A percentile compares a stretch with the other conserved stretches of the same genome.
phyloP scores from a whole-genome alignment of 2,888 invertebrate species.

The Suillia variegata region DNA sequence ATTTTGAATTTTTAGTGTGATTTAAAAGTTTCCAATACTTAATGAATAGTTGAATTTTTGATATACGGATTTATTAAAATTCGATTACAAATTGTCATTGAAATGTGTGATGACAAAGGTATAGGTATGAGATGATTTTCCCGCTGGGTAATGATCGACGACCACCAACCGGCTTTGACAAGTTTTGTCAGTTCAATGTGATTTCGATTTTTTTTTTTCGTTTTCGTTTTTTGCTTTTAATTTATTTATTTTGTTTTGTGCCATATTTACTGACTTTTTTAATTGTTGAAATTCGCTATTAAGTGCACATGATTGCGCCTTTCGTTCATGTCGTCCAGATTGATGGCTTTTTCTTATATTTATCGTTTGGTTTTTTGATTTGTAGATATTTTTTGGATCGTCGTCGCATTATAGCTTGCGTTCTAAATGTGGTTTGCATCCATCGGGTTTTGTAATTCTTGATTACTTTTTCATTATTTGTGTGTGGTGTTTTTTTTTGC shows the following conservation, averaged over 20 bases:
- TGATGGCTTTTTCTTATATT: conserved; percentile 20
- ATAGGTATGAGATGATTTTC: too few species aligned
- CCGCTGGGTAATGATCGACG: too few species aligned
- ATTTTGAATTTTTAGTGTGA: too few species aligned
- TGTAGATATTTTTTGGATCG: neutral
- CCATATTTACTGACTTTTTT: conserved; percentile 2
- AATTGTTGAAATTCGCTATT: neutral
- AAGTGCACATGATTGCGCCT: neutral
- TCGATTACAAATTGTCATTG: too few species aligned
- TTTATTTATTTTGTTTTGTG: neutral
- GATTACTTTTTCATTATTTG: conserved; percentile 14
- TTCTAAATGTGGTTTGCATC: conserved; percentile 6
- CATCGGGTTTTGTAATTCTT: conserved; percentile 19
- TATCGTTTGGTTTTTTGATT: neutral
- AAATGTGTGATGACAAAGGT: too few species aligned
- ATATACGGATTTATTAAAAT: too few species aligned
- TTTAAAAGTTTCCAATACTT: too few species aligned
- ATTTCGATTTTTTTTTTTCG: conserved; percentile 1
- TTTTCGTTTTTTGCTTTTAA: neutral
- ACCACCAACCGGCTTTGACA: conserved; percentile 12
- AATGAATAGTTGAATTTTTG: too few species aligned
- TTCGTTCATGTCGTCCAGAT: conserved; percentile 6
- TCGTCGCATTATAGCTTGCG: conserved; percentile 7
- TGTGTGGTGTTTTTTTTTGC: conserved; percentile 10
- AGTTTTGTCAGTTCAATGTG: conserved; percentile 17